These are phyloP conservation scores for Solen grandis DNA, from an alignment of 1,140 invertebrate genomes.

Conservation along the genomic window DNA sequence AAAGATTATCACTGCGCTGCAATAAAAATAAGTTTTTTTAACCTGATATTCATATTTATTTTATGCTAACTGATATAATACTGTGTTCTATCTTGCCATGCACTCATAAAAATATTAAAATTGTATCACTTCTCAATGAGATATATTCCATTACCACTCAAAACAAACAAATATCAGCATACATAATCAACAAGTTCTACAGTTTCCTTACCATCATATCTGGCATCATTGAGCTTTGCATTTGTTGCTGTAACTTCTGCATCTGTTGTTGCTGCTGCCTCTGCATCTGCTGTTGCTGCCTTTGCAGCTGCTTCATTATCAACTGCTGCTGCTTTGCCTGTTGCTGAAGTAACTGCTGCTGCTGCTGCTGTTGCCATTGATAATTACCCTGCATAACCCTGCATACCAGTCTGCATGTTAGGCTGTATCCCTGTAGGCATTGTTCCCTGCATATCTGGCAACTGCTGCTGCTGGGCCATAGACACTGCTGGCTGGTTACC, in stretches of 20 bases:
- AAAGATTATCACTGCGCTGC: too few species aligned
- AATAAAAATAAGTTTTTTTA: too few species aligned
- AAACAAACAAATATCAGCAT: too few species aligned
- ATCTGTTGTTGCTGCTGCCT: slow-evolving; percentile 45
- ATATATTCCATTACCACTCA: too few species aligned
- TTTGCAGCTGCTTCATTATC: slow-evolving; percentile 47
- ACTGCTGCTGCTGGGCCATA: slow-evolving; percentile 26
- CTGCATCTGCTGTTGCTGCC: slow-evolving; percentile 43
- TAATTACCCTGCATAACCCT: neutral
- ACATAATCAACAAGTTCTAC: too few species aligned
- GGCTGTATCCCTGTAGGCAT: too few species aligned
- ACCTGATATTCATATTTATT: too few species aligned
- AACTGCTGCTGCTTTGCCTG: slow-evolving; percentile 42
- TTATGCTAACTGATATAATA: too few species aligned
- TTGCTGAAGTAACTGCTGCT: slow-evolving; percentile 25
- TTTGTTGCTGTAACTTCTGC: slow-evolving; percentile 47
- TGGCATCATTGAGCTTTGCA: slow-evolving; percentile 14
- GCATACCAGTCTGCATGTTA: neutral
- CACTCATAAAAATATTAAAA: too few species aligned
- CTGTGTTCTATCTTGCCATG: too few species aligned
- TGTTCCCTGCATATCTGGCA: too few species aligned
- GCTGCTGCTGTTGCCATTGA: slow-evolving; percentile 40
- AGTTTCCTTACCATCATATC: slow-evolving; percentile 23
- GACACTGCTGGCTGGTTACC: slow-evolving; percentile 29
- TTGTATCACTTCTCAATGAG: too few species aligned